Evolutionary conservation across 2,797 vertebrate species (phyloP).

Genomic region (Syngnathus acus): DNA sequence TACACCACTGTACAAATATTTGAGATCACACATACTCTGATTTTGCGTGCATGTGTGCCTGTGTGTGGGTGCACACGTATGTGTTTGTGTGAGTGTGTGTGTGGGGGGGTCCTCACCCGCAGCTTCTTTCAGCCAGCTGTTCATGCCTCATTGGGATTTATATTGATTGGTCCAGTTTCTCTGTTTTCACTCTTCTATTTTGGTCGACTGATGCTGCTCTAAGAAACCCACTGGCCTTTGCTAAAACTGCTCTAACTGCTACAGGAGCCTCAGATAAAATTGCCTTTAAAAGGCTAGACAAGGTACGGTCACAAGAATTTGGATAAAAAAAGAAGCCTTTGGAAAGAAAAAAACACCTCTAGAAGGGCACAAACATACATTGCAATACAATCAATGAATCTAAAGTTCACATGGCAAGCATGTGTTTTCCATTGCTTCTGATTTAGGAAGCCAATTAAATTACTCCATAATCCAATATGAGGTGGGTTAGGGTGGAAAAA

Average conservation of each 20-base stretch:
- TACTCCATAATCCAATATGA: background rate
- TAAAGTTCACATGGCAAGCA: slow-evolving; percentile 32
- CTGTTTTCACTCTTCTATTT: slow-evolving; percentile 66
- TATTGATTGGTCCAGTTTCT: slow-evolving; percentile 72
- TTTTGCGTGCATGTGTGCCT: background rate
- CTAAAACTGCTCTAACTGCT: slow-evolving; percentile 57
- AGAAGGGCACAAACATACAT: slow-evolving; percentile 57
- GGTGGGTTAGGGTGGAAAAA: background rate
- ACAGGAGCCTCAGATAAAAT: slow-evolving; percentile 56
- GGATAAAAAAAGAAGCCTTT: slow-evolving; percentile 57
- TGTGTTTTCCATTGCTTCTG: background rate
- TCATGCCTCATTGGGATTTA: slow-evolving; percentile 69
- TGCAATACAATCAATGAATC: slow-evolving; percentile 39
- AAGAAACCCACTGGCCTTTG: slow-evolving; percentile 66
- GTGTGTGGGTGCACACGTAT: background rate
- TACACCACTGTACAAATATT: background rate
- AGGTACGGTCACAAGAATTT: slow-evolving; percentile 39
- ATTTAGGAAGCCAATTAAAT: background rate
- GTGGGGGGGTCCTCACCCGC: slow-evolving; percentile 12
- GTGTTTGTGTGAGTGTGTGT: slow-evolving; percentile 8
- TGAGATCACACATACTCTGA: background rate
- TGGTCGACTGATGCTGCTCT: slow-evolving; percentile 52
- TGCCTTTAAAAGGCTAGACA: slow-evolving; percentile 55
- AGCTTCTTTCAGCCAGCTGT: slow-evolving; percentile 51
- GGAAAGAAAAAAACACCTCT: slow-evolving; percentile 56